A percentile compares a stretch with the other conserved stretches of the same genome.
Conservation (phyloP, 1,140 invertebrate genomes). For the Scaptomyza hsui region DNA sequence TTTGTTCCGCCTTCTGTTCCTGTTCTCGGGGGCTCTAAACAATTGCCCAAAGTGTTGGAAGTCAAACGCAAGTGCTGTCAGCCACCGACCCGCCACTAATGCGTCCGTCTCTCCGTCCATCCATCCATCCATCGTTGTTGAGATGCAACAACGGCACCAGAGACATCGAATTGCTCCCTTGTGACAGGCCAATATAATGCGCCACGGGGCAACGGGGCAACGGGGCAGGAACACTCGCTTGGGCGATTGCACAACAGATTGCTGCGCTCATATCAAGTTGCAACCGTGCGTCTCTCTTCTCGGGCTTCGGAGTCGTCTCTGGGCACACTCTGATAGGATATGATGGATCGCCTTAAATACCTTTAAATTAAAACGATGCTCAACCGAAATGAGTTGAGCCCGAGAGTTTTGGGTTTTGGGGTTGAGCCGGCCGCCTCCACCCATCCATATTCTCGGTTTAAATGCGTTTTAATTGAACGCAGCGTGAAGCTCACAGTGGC, state of each 20-base stretch:
- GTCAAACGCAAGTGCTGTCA: slow-evolving; percentile 77
- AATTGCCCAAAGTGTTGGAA: slow-evolving; percentile 83
- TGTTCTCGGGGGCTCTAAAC: slow-evolving; percentile 55
- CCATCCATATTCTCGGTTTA: slow-evolving; percentile 39
- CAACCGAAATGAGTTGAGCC: slow-evolving; percentile 63
- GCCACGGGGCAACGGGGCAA: slow-evolving; percentile 63
- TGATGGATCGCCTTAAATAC: slow-evolving; percentile 84
- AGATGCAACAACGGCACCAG: slow-evolving; percentile 47
- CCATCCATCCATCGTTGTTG: slow-evolving; percentile 11
- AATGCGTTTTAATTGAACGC: slow-evolving; percentile 77
- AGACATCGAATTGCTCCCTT: slow-evolving; percentile 83
- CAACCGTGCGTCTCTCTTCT: slow-evolving; percentile 51
- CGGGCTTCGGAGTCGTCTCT: slow-evolving; percentile 39
- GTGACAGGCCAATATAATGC: slow-evolving; percentile 84
- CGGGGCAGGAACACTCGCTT: slow-evolving; percentile 3
- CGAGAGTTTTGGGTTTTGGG: slow-evolving; percentile 35
- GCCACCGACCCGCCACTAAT: slow-evolving; percentile 73
- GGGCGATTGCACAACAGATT: slow-evolving; percentile 83
- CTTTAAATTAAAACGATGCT: slow-evolving; percentile 83
- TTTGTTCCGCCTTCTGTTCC: slow-evolving; percentile 84
- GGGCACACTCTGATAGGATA: slow-evolving; percentile 63
- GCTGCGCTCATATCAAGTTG: slow-evolving; percentile 83
- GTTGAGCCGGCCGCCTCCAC: slow-evolving; percentile 31
- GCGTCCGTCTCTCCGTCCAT: slow-evolving; percentile 46
- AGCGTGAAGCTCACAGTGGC: slow-evolving; percentile 43